These are phyloP conservation scores for Oreortyx pictus DNA, from an alignment of 2,797 vertebrate species.

Conservation along the genomic window DNA sequence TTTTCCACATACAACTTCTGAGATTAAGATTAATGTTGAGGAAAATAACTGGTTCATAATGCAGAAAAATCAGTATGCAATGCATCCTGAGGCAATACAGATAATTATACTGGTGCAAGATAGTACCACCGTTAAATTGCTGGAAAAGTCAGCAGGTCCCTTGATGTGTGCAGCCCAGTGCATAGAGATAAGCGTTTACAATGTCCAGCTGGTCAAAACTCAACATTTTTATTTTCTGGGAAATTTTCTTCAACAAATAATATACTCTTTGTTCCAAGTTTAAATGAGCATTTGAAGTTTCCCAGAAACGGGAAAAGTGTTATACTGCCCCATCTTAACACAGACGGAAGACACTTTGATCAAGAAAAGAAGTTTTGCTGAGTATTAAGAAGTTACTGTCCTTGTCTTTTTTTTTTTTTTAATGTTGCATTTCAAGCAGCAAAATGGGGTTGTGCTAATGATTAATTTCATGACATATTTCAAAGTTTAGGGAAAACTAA, in stretches of 20 bases:
- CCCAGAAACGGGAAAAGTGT: neutral
- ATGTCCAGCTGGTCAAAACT: neutral
- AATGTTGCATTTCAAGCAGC: too few species aligned
- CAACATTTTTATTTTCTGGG: neutral
- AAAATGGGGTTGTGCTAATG: too few species aligned
- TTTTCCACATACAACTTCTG: neutral
- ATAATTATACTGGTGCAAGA: neutral
- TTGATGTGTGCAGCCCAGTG: fast-evolving
- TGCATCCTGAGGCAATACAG: neutral
- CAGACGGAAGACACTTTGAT: neutral
- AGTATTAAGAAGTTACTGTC: too few species aligned
- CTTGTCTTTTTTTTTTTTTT: too few species aligned
- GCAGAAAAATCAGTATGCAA: neutral
- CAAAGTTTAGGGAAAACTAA: too few species aligned
- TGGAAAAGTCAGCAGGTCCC: neutral
- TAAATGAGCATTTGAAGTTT: neutral
- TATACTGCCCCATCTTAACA: neutral
- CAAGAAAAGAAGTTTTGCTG: neutral
- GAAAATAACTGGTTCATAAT: neutral
- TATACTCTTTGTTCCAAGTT: neutral
- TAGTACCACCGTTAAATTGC: neutral
- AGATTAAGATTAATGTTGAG: neutral
- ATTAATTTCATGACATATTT: too few species aligned
- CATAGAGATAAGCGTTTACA: neutral
- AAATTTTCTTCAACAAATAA: neutral